Evolutionary conservation across 92 coral and sea anemone species (phyloP).

Genomic region (Palythoa caribaeorum): DNA sequence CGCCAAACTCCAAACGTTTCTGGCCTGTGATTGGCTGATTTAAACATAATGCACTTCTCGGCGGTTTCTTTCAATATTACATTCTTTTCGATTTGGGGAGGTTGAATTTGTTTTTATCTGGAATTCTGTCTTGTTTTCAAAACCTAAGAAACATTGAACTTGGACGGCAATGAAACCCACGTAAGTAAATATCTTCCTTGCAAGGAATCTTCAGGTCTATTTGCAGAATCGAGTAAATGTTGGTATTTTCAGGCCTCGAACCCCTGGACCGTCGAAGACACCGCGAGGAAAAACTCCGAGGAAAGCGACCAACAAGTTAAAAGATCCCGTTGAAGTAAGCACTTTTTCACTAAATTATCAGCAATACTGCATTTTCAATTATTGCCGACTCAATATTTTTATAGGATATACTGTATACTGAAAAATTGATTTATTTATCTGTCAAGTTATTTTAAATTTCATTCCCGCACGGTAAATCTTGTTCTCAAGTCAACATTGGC

Average conservation of each 20-base stretch:
- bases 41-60: conserved; percentile 65
- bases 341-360: background rate
- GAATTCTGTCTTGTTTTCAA: conserved; percentile 33
- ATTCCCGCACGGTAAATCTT: too few relatives aligned
- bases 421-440: too few relatives aligned
- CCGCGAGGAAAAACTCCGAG: conserved; percentile 77
- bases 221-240: background rate
- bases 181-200: conserved; percentile 59
- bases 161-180: conserved; percentile 65
- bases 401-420: too few relatives aligned
- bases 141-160: background rate
- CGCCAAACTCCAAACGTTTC: background rate
- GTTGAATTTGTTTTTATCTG: conserved; percentile 18
- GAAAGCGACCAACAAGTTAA: conserved; percentile 72
- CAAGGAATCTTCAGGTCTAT: background rate
- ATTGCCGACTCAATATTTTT: background rate
- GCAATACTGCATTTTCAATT: background rate
- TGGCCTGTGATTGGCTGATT: conserved; percentile 80
- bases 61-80: conserved; percentile 93
- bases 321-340: conserved; percentile 98
- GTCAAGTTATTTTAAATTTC: too few relatives aligned
- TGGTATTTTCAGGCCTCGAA: conserved; percentile 73
- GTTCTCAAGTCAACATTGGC: background rate
- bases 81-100: conserved; percentile 40
- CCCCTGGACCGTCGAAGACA: conserved; percentile 96